A percentile compares a stretch with the other conserved stretches of the same genome.
Evolutionary conservation across 1,140 invertebrate species (phyloP).

Genomic region (Orussus abietinus): DNA sequence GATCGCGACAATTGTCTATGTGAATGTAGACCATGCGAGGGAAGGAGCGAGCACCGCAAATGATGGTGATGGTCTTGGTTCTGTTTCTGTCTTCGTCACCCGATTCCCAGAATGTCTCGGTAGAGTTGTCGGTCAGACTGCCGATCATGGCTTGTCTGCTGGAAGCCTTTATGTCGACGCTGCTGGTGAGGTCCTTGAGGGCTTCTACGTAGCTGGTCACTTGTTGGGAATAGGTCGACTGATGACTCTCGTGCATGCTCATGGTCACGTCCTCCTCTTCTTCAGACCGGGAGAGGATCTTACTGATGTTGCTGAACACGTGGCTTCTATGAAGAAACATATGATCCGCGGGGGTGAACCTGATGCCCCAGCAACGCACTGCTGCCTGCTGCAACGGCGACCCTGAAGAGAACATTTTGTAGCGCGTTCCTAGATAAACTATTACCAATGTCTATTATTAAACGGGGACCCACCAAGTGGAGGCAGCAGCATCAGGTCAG

Average conservation of each 20-base stretch:
- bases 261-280: constrained; percentile 63
- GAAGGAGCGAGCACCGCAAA: constrained; percentile 55
- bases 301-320: constrained; percentile 94
- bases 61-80: constrained; percentile 71
- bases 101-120: constrained; percentile 99
- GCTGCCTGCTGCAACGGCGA: constrained; percentile 88
- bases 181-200: constrained; percentile 70
- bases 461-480: constrained; percentile 61
- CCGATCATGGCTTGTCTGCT: constrained; percentile 90
- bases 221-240: constrained; percentile 49
- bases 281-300: constrained; percentile 90
- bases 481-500: constrained; percentile 87
- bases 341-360: constrained; percentile 84
- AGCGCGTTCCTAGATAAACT: too few relatives aligned
- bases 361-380: constrained; percentile 88
- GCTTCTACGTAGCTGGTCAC: constrained; percentile 60
- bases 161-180: constrained; percentile 81
- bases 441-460: not conserved
- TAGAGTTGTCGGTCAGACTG: constrained; percentile 89
- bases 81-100: constrained; percentile 94
- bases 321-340: constrained; percentile 89
- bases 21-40: constrained; percentile 78
- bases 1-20: constrained; percentile 89
- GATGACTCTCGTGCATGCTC: constrained; percentile 62
- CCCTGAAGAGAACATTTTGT: too few relatives aligned